Evolutionary conservation across 2,888 invertebrate species (phyloP), one percentile per base, ranked within the genome.

Genomic region (Agonum fuliginosum): DNA sequence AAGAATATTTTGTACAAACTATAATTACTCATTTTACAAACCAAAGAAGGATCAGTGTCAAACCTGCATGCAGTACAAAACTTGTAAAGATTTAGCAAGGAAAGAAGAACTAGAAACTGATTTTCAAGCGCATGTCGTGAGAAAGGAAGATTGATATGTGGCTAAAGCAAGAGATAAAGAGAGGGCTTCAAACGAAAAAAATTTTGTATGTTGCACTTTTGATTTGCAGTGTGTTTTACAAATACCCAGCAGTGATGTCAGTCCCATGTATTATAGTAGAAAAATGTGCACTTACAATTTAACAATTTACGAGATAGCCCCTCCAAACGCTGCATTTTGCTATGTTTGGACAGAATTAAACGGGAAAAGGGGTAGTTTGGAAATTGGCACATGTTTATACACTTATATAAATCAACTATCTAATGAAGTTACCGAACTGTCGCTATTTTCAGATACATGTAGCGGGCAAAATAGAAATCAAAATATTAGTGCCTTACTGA

Each of bases 171-270:
- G 46, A 30, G 80, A 78, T 65, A 80, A 80, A 81, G 79, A 72
- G 22, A 74, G 81, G 78, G 80, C 81, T 14, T 27, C 27, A 12
- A 80, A 80, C 20, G 41, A 78, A 34, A 4, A 2, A 3, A 81
- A 72, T 34, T 83, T 83, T 80, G 74, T 82, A 70, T 78, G 78
- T 27, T 80, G 79, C 14, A 82, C 83, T 43, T 83, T 83, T 78
- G 83, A 83, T 74, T 77, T 83, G 17, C 83, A 84, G 78, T 79
- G 80, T 51, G 82, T 83, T 6, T 79, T 83, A 48, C 83, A 83
- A 71, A 83, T 83, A 43, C 83, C 83, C 19, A 80, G 76, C 71
- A 81, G 81, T 22, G 83, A 82, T 67, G 83, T 83, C 46, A 77
- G 79, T 62, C 80, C 78, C 72, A 79, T 84, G 79, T 84, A 83